Evolutionary conservation across 1,140 invertebrate species (phyloP), one percentile per base, ranked within the genome.

Genomic region (Chrysopa pallens): DNA sequence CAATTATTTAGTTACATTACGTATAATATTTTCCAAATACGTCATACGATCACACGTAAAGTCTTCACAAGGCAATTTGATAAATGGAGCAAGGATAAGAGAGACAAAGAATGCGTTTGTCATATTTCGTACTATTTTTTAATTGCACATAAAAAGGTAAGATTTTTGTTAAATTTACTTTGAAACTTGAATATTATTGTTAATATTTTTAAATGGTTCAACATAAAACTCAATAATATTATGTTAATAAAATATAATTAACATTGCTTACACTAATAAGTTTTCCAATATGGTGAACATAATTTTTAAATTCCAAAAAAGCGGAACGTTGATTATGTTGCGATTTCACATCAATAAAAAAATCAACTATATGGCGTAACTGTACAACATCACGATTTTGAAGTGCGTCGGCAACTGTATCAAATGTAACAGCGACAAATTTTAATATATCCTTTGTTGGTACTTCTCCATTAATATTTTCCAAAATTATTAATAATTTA

Each of bases 401-500:
- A 42, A 72, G 61, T 8, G 67, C 67, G 39, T 62, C 57, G 12
- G 54, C 52, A 2, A 72, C 54, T 40, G 57, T 68, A 6, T 52
- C 57, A 48, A 72, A 72, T 1, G 67, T 68, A 11, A 65, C 48
- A 29, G 57, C 50, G 0, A 67, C 59, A 44, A 72, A 66, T 45
- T 69, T 64, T 28, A 66, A 41, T 28, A 72, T 60, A 45, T 65
- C 58, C 36, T 56, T 60, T 29, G 66, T 61, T 0, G 68, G 64
- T 28, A 72, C 59, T 17, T 66, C 60, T 38, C 62, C 63, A 44
- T 63, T 63, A 23, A 65, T 53, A 12, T 66, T 56, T 48, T 74
- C 69, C 29, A 72, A 50, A 43, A 73, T 70, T 31, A 75, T 66
- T 7, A 72, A 51, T 36, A 75, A 51, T 49, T 73, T 70, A 45